Percentiles rank a stretch among this genome's conserved stretches.
Conservation (phyloP, 2,113 vertebrate genomes). For the Gymnorhina tibicen region DNA sequence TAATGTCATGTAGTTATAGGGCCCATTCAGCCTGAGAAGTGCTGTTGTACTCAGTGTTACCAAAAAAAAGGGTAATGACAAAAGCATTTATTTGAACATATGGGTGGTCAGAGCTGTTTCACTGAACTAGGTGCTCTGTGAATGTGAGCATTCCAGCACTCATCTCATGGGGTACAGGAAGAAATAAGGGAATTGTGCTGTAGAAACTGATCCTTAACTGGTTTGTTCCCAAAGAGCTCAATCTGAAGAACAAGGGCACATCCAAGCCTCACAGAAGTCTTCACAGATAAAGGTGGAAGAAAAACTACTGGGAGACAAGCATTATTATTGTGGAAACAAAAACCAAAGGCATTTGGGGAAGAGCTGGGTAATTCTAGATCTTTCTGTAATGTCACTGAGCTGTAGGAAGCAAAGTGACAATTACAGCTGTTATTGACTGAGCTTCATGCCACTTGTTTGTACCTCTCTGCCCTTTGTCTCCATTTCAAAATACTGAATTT, state of each 20-base stretch:
- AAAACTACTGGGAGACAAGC: neutral
- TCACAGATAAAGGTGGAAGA: neutral
- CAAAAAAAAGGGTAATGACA: neutral
- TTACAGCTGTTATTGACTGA: neutral
- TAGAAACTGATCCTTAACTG: neutral
- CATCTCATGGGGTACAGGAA: fast-evolving
- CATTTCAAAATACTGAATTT: neutral
- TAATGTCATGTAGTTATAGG: neutral
- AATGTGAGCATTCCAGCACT: neutral
- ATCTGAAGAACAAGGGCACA: neutral
- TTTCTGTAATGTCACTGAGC: neutral
- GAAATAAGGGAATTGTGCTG: neutral
- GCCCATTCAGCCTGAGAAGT: neutral
- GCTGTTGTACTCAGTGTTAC: neutral
- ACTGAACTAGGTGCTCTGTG: neutral
- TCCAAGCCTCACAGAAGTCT: neutral
- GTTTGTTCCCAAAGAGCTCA: neutral
- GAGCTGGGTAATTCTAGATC: neutral
- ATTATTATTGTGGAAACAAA: neutral
- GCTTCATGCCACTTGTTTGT: neutral
- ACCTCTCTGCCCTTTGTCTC: neutral
- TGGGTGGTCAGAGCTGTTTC: neutral
- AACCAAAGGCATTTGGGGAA: neutral
- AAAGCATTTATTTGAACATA: neutral
- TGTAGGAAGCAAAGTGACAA: neutral